These are phyloP conservation scores for Octomys mimax DNA, from an alignment of 2,797 vertebrate species.

Conservation along the genomic window DNA sequence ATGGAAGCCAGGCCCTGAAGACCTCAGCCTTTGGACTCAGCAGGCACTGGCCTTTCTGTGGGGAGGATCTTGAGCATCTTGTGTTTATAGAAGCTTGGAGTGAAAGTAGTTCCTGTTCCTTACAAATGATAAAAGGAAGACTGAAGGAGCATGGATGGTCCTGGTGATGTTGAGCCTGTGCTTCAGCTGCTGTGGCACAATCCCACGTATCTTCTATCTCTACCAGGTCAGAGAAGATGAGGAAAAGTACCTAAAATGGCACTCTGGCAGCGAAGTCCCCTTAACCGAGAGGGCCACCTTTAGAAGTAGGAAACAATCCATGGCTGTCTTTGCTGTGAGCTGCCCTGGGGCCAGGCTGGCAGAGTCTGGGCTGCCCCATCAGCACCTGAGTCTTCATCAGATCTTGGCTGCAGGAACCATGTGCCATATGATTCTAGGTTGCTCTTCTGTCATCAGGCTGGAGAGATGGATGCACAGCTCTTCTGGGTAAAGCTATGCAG, in stretches of 20 bases:
- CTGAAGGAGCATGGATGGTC: background rate
- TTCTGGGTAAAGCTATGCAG: background rate
- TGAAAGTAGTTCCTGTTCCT: background rate
- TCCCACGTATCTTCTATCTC: background rate
- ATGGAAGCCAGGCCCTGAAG: background rate
- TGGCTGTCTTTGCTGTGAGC: background rate
- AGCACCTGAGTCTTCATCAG: background rate
- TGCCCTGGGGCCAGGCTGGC: background rate
- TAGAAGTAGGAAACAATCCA: background rate
- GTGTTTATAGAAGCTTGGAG: background rate
- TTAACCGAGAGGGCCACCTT: slow-evolving; percentile 16
- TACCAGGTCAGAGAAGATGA: background rate
- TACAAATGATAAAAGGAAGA: background rate
- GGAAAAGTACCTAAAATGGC: background rate
- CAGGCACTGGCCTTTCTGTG: background rate
- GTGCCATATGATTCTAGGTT: fast-evolving
- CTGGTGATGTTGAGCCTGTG: too few relatives aligned
- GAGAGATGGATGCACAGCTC: background rate
- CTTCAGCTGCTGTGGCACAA: background rate
- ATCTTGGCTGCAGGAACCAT: background rate
- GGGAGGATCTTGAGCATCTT: background rate
- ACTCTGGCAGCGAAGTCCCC: background rate
- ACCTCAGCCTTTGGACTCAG: background rate
- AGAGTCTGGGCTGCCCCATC: background rate
- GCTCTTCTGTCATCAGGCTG: background rate